Evolutionary conservation across 2,888 invertebrate genomes (phyloP), one percentile per base, ranked within the genome.

Genomic region (Agrochola lota): DNA sequence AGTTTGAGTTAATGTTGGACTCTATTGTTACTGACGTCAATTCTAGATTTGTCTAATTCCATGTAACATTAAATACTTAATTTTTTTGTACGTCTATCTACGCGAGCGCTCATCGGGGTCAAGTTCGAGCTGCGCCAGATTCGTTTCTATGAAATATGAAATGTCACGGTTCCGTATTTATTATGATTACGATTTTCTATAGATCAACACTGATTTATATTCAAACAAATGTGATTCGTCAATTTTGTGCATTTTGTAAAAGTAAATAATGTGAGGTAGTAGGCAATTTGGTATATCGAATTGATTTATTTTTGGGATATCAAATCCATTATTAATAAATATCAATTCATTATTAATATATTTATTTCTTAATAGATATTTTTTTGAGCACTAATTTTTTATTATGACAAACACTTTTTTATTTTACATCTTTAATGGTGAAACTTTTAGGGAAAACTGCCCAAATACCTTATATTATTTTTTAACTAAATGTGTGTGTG

Each of bases 81-180:
- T 88, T 84, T 89, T 88, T 85, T 88, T 87, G 76, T 85, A 71
- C 80, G 74, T 71, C 71, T 74, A 76, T 82, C 78, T 81, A 83
- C 84, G 80, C 78, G 62, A 62, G 70, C 85, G 75, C 74, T 80
- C 67, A 92, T 84, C 85, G 85, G 68, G 93, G 93, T 90, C 94
- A 94, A 94, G 94, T 94, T 94, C 91, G 89, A 68, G 30, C 80
- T 43, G 80, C 75, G 64, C 71, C 77, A 73, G 63, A 81, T 82
- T 84, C 71, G 70, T 71, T 81, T 72, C 43, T 81, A 73, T 64
- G 60, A 52, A 77, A 84, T 64, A 67, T 59, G 59, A 74, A 84
- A 83, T 82, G 79, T 80, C 77, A 86, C 64, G 83, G 83, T 87
- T 88, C 82, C 78, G 81, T 85, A 77, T 82, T 76, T 84, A 71